Base-by-base conservation (phyloP, 1,140 invertebrate genomes). In the Zaprionus kolodkinae region DNA sequence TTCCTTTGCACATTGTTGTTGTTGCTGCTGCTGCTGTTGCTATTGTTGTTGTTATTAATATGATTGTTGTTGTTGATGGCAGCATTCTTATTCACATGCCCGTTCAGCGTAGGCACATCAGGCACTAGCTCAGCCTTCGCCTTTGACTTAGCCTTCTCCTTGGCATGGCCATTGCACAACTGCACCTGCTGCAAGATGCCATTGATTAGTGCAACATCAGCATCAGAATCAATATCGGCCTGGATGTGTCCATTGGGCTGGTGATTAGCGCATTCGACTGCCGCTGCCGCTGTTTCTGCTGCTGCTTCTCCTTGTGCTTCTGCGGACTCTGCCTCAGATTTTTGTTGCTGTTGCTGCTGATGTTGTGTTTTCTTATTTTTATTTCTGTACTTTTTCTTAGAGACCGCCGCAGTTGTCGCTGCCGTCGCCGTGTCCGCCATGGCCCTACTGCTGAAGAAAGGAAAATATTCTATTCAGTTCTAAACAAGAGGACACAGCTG, bases 371-470 rank as follows among this genome's bases (percentile, higher is more conserved):
- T 89, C 63, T 85, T 48, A 38, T 66, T 88, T 27, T 88, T 88
- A 61, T 81, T 88, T 56, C 71, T 85, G 33, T 52, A 81, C 64
- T 89, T 89, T 9, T 88, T 88, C 50, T 88, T 88, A 38, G 67
- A 67, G 60, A 62, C 76, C 50, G 65, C 35, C 43, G 77, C 33
- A 60, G 72, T 62, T 77, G 81, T 40, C 30, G 77, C 57, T 54
- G 71, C 68, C 59, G 73, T 69, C 71, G 77, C 77, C 55, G 82
- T 76, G 69, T 86, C 82, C 67, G 82, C 82, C 82, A 85, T 85
- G 57, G 71, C 40, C 40, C 67, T 52, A 15, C 21, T 62, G 66
- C 27, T 57, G 36, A 4, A 13, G 3, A 30, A 12, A 38, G 27
- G 11, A 65, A 38, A 48, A 45, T 45, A 38, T 43, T 67, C 50